phyloP scores from a whole-genome alignment of 2,888 invertebrate species.

The Asteroscopus sphinx region DNA sequence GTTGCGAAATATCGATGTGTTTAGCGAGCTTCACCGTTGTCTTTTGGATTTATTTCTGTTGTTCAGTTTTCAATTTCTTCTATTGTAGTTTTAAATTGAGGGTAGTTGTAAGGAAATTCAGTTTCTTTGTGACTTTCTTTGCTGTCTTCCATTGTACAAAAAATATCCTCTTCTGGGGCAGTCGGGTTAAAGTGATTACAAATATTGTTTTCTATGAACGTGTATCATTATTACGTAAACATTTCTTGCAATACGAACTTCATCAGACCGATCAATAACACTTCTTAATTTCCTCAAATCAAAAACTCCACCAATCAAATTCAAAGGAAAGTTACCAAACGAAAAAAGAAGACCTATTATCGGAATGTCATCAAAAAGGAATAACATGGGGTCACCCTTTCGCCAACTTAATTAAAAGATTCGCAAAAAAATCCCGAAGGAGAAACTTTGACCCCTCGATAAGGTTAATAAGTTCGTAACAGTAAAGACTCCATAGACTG shows the following conservation, averaged over 20 bases:
- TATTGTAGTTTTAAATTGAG: constrained; percentile 43
- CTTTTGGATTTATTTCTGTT: constrained; percentile 46
- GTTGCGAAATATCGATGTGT: constrained; percentile 54
- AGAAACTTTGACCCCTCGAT: constrained; percentile 51
- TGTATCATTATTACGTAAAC: background rate
- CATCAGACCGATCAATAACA: constrained; percentile 35
- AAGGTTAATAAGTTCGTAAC: constrained; percentile 56
- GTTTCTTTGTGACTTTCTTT: background rate
- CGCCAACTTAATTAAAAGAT: constrained; percentile 83
- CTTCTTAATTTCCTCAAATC: constrained; percentile 31
- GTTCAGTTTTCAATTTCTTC: constrained; percentile 46
- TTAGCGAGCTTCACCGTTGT: constrained; percentile 40
- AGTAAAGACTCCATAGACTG: constrained; percentile 40
- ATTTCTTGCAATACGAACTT: background rate
- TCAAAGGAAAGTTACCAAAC: constrained; percentile 74
- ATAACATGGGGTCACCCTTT: constrained; percentile 82
- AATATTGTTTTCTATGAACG: background rate
- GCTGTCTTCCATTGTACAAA: background rate
- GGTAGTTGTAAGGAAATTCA: constrained; percentile 6
- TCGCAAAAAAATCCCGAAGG: constrained; percentile 49
- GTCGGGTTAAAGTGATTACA: no score
- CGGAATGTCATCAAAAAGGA: constrained; percentile 86
- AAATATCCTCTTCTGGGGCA: no score
- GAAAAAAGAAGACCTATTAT: constrained; percentile 77
- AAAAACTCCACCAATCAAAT: constrained; percentile 70